Evolutionary conservation across 1,140 invertebrate species (phyloP), one percentile per base, ranked within the genome.

Genomic region (Cheumatopsyche charites): DNA sequence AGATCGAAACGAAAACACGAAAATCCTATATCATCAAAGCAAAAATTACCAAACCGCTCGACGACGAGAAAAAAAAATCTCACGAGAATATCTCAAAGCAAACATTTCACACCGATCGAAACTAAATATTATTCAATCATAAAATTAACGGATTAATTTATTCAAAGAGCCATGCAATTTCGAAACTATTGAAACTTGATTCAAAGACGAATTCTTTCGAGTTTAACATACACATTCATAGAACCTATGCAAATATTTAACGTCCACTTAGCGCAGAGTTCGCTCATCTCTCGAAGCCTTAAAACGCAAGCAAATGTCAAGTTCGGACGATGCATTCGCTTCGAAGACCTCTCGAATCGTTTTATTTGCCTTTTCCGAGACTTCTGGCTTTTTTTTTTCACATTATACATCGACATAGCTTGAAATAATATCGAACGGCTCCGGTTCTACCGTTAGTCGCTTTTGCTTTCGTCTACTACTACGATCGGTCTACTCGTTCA

Each of bases 381-480:
- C n/a, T n/a, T n/a, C n/a, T n/a, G n/a, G n/a, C n/a, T n/a, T 36
- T 4, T 36, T 36, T 36, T 36, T 36, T 36, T 9, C 9, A 36
- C n/a, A n/a, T n/a, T n/a, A n/a, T n/a, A n/a, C n/a, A 36, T 36
- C 29, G 29, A 36, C 29, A 36, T 36, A 36, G 29, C 29, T 3
- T 9, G 29, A 36, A 36, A 36, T 36, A 9, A 3, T 5, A 58
- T 2, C n/a, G 6, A 25, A 12, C 11, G 21, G 13, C 23, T 4
- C 55, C 55, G 23, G 55, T 58, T 58, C 55, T 58, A 58, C 55
- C 55, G 55, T 58, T 58, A 58, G 4, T 23, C 55, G 23, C 55
- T 58, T 58, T 58, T 58, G 55, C 55, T 58, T 58, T 58, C 55
- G 55, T 25, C 55, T 23, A 25, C n/a, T 52, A 52, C n/a, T n/a